Evolutionary conservation across 2,888 invertebrate species (phyloP).

Genomic region (Doris montereyensis): DNA sequence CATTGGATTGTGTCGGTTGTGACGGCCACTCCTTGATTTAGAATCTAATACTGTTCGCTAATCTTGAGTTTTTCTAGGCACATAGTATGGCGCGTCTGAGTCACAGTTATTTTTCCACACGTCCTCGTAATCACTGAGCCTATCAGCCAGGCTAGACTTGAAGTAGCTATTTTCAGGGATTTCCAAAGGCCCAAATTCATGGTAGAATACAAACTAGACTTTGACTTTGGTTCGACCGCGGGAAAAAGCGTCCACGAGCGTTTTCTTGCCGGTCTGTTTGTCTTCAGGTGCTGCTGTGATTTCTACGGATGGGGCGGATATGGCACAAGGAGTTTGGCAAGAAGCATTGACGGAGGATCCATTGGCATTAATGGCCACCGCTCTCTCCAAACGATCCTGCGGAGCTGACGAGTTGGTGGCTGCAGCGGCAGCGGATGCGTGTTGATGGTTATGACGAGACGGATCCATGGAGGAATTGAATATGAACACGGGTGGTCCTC

Average conservation of each 20-base stretch:
- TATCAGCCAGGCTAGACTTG: conserved; percentile 89
- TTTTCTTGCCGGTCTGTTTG: background rate
- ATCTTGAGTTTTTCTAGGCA: conserved; percentile 26
- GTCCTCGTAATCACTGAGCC: conserved; percentile 95
- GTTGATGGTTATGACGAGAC: too few species aligned
- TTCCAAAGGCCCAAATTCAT: conserved; percentile 54
- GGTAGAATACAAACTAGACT: conserved; percentile 54
- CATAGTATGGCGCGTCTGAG: conserved; percentile 33
- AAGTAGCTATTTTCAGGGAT: conserved; percentile 77
- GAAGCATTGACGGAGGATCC: too few species aligned
- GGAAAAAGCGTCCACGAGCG: conserved; percentile 22
- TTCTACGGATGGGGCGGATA: too few species aligned
- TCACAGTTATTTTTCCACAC: conserved; percentile 79
- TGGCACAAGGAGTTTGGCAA: too few species aligned
- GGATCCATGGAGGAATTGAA: too few species aligned
- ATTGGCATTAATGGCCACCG: too few species aligned
- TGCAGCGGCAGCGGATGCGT: too few species aligned
- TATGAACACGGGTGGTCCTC: too few species aligned
- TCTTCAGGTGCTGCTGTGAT: background rate
- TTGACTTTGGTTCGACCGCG: conserved; percentile 43
- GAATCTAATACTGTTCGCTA: conserved; percentile 32
- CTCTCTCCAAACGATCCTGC: too few species aligned
- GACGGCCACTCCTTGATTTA: conserved; percentile 9
- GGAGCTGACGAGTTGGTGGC: too few species aligned
- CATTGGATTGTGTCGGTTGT: background rate